These are phyloP conservation scores for Tryphoninae sp. DNA, from an alignment of 2,888 invertebrate species.

Conservation along the genomic window DNA sequence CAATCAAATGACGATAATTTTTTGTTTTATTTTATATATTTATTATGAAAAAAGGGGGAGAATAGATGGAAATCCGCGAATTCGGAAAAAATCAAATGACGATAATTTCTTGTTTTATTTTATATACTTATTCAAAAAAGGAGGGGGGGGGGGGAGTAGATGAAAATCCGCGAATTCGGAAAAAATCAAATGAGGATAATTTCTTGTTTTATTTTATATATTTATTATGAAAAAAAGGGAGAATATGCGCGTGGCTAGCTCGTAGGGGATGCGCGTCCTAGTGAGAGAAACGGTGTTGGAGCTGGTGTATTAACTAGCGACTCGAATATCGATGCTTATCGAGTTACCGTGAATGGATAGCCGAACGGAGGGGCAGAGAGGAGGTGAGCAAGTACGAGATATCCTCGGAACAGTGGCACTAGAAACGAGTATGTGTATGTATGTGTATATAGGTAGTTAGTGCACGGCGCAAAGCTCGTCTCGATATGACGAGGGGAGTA, in stretches of 20 bases:
- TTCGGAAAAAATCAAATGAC: too few relatives aligned
- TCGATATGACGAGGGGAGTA: constrained; percentile 59
- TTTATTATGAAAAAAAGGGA: too few relatives aligned
- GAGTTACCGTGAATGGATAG: constrained; percentile 66
- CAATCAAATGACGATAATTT: too few relatives aligned
- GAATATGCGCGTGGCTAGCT: not conserved
- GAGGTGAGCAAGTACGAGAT: constrained; percentile 35
- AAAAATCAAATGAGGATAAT: too few relatives aligned
- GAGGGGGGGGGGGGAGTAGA: too few relatives aligned
- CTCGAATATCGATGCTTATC: constrained; percentile 65
- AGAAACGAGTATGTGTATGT: not conserved
- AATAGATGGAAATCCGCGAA: too few relatives aligned
- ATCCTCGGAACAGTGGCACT: constrained; percentile 36
- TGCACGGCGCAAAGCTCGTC: constrained; percentile 44
- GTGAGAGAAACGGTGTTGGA: constrained; percentile 15
- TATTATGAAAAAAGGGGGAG: too few relatives aligned
- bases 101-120: too few relatives aligned
- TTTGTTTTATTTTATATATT: too few relatives aligned
- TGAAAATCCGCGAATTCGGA: too few relatives aligned
- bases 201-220: too few relatives aligned
- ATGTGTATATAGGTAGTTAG: constrained; percentile 18
- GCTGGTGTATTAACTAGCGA: constrained; percentile 45
- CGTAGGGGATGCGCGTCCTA: not conserved
- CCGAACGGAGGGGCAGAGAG: constrained; percentile 34
- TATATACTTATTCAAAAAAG: too few relatives aligned